A percentile compares a stretch with the other conserved stretches of the same genome.
Evolutionary conservation across 2,113 vertebrate species (phyloP).

Genomic region (Tragelaphus scriptus): DNA sequence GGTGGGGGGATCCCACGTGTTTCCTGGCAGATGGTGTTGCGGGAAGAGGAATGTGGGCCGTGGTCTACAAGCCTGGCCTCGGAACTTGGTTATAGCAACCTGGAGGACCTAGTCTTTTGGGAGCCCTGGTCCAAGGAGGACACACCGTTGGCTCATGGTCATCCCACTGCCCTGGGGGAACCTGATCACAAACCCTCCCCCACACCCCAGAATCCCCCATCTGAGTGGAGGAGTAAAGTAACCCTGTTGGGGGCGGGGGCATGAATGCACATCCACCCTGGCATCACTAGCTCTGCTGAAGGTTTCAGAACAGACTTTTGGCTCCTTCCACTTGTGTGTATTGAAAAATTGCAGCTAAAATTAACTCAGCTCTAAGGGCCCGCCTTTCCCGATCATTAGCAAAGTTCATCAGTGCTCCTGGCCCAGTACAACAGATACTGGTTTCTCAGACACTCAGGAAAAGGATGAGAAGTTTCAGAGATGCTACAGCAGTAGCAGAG

Average conservation of each 20-base stretch:
- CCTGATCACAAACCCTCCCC: not conserved
- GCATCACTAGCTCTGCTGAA: not conserved
- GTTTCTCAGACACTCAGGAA: not conserved
- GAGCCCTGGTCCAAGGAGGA: not conserved
- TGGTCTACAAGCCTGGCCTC: not conserved
- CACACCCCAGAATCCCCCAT: not conserved
- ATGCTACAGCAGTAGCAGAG: not conserved
- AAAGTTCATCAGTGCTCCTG: constrained; percentile 49
- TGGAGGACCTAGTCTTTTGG: not conserved
- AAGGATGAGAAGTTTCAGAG: not conserved
- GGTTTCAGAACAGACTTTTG: constrained; percentile 43
- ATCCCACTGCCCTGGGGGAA: not conserved
- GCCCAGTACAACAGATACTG: not conserved
- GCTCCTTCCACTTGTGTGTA: constrained; percentile 38
- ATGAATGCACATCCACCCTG: not conserved
- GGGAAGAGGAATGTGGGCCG: not conserved
- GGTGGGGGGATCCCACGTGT: not conserved
- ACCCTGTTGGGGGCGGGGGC: not conserved
- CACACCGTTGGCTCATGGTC: not conserved
- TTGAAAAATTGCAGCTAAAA: constrained; percentile 62
- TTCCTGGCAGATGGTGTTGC: not conserved
- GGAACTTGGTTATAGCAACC: not conserved
- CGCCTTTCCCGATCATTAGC: constrained; percentile 53
- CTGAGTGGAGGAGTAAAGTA: not conserved
- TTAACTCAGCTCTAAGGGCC: constrained; percentile 39